Conservation (phyloP, 2,113 vertebrate genomes). For the Gymnarchus niloticus region DNA sequence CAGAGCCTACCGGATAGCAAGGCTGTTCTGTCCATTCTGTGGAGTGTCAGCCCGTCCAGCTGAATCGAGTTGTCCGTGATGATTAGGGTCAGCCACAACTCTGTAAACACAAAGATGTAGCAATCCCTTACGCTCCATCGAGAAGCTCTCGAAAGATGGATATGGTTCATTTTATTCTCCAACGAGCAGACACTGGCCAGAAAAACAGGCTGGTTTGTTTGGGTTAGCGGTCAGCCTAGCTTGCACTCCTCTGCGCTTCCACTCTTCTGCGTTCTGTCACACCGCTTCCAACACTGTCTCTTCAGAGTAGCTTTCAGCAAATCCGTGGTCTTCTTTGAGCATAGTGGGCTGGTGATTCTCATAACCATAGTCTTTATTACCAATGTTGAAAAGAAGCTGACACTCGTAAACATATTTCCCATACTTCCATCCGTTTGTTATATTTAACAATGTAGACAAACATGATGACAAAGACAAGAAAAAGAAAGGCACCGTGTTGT, state of each 20-base stretch:
- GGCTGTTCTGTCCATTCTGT: not conserved
- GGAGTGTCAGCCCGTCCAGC: not conserved
- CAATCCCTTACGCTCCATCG: not conserved
- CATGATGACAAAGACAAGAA: not conserved
- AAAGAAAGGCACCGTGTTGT: not conserved
- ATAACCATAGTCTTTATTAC: not conserved
- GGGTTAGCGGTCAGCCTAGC: conserved; percentile 3
- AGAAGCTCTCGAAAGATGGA: not conserved
- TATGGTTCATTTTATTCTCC: conserved; percentile 10
- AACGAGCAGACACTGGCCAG: not conserved
- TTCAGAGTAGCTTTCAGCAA: not conserved
- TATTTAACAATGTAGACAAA: not conserved
- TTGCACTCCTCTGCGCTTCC: not conserved
- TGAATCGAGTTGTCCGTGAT: not conserved
- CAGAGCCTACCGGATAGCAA: not conserved
- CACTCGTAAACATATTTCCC: not conserved
- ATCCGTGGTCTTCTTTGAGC: not conserved
- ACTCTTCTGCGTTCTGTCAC: not conserved
- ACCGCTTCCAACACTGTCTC: not conserved
- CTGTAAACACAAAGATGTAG: conserved; percentile 2
- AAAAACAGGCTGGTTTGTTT: not conserved
- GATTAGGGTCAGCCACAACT: not conserved
- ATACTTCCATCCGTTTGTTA: not conserved
- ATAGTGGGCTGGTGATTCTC: not conserved
- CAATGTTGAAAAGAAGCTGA: not conserved